phyloP scores from a whole-genome alignment of 92 coral and sea anemone genomes.

The Nematostella vectensis region DNA sequence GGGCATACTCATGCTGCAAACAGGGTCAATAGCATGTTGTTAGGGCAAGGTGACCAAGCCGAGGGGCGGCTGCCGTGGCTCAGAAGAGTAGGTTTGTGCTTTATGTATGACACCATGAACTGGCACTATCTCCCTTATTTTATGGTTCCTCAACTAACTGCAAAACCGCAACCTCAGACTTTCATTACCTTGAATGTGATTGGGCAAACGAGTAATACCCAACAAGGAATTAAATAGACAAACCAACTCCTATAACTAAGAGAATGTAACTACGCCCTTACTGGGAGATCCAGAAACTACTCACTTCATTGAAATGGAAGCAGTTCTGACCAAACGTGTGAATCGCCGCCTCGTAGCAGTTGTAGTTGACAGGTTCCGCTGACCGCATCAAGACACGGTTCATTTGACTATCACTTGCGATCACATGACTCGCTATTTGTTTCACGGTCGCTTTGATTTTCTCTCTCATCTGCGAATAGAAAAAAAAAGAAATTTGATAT shows the following conservation, averaged over 20 bases:
- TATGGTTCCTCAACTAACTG: too few relatives aligned
- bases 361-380: slow-evolving; percentile 68
- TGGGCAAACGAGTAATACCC: background rate
- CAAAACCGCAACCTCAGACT: too few relatives aligned
- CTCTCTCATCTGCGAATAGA: slow-evolving; percentile 36
- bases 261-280: too few relatives aligned
- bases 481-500: background rate
- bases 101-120: too few relatives aligned
- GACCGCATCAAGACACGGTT: slow-evolving; percentile 34
- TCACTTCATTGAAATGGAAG: slow-evolving; percentile 70
- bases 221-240: too few relatives aligned
- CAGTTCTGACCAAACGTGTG: slow-evolving; percentile 53
- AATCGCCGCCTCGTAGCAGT: slow-evolving; percentile 78
- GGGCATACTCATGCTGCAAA: slow-evolving; percentile 80
- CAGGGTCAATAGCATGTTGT: background rate
- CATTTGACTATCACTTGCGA: slow-evolving; percentile 28
- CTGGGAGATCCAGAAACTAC: too few relatives aligned
- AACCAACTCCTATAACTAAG: too few relatives aligned
- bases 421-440: slow-evolving; percentile 52
- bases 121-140: too few relatives aligned
- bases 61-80: too few relatives aligned
- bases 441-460: slow-evolving; percentile 50
- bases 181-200: too few relatives aligned
- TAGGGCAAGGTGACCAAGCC: too few relatives aligned
- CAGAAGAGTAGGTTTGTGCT: too few relatives aligned